Base-by-base conservation (phyloP, 1,140 invertebrate genomes). In the Ceratina calcarata region DNA sequence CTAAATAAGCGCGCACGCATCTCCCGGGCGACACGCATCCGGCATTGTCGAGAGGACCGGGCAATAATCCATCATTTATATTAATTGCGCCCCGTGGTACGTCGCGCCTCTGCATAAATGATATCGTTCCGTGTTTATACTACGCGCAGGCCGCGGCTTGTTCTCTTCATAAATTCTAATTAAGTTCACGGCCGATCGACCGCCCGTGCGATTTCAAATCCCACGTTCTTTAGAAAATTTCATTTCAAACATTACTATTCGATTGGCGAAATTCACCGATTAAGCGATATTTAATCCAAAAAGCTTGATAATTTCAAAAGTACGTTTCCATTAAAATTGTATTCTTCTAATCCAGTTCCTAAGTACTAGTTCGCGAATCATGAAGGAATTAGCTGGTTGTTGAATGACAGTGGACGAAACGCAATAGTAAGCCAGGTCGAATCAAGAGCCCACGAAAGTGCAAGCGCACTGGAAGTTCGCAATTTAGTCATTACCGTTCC, bases 131-230 rank as follows among this genome's bases (percentile, higher is more conserved):
- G 86, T 88, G 90, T 89, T 83, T 86, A 87, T 79, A 45, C 37
- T 45, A 10, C 37, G 37, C 37, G 37, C 37, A 45, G 79, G 80
- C 76, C 84, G 74, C 71, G 84, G 77, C 78, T 74, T 77, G 45
- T 37, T 72, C 89, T 88, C 86, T 90, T 88, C 89, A 91, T 92
- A 90, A 92, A 91, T 91, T 89, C 87, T 91, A 92, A 92, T 91
- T 91, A 91, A 89, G 83, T 88, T 88, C 87, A 84, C 86, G 83
- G 37, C 37, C 89, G 87, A 91, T 91, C 87, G 87, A 86, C 83
- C 10, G 10, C 37, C 37, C 27, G 2, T 32, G 27, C 27, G 37
- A 45, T 45, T 10, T 10, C 8, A 10, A 45, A 45, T 45, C 37
- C 37, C 10, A 45, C 37, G 37, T 45, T 45, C 3, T 45, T 45